These are phyloP conservation scores for Pedionomus torquatus DNA, from an alignment of 2,113 vertebrate species.

Conservation along the genomic window DNA sequence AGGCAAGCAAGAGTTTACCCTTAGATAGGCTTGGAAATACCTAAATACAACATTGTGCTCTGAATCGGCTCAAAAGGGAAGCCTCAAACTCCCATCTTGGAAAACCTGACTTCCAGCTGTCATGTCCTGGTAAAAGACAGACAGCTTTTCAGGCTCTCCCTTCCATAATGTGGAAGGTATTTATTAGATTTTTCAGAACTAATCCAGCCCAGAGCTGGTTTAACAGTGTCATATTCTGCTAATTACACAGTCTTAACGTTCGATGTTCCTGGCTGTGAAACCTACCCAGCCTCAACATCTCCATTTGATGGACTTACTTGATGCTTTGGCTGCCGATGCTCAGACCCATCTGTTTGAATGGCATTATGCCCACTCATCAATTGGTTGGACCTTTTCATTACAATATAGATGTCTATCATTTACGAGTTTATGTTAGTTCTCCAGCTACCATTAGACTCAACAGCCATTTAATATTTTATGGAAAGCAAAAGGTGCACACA, in stretches of 20 bases:
- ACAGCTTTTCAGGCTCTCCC: not conserved
- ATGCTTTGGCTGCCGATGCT: slow-evolving; percentile 43
- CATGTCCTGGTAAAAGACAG: not conserved
- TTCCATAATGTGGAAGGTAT: not conserved
- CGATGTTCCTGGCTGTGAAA: slow-evolving; percentile 49
- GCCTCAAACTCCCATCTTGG: not conserved
- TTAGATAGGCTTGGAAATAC: not conserved
- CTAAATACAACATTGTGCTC: not conserved
- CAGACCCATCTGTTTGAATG: slow-evolving; percentile 60
- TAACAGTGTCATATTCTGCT: slow-evolving; percentile 57
- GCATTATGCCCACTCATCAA: slow-evolving; percentile 51
- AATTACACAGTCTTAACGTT: slow-evolving; percentile 42
- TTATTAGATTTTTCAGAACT: slow-evolving; percentile 51
- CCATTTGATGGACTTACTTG: slow-evolving; percentile 53
- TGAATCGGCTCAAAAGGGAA: not conserved
- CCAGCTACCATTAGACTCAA: not conserved
- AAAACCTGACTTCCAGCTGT: slow-evolving; percentile 22
- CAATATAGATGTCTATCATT: slow-evolving; percentile 35
- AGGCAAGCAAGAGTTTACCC: not conserved
- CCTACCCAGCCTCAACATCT: slow-evolving; percentile 47
- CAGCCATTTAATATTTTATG: not conserved
- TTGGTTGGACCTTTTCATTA: slow-evolving; percentile 62
- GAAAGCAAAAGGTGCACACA: not conserved
- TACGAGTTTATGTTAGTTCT: slow-evolving; percentile 41
- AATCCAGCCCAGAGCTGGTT: slow-evolving; percentile 43